Evolutionary conservation across 2,888 invertebrate species (phyloP), one percentile per base, ranked within the genome.

Genomic region (Argynnis bischoffii): DNA sequence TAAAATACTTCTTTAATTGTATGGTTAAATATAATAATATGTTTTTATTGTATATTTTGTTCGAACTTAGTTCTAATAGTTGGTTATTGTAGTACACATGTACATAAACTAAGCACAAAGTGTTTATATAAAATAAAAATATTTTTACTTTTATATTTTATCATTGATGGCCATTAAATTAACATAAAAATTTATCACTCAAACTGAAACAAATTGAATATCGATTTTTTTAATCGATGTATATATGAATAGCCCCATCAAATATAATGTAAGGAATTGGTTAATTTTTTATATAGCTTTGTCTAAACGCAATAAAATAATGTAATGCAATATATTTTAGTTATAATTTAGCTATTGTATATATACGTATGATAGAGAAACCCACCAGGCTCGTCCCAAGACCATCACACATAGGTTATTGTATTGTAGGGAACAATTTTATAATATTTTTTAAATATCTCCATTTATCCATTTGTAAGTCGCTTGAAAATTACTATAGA

Each of bases 11-110:
- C 16, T 21, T 35, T 51, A 61, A 31, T 5, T 31, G 11, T 26
- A 31, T 11, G 35, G 21, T 70, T 66, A 60, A 54, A 54, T 67
- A 21, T 55, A 64, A 18, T 15, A 48, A 46, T 26, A 59, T 51
- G 35, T 64, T 55, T 48, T 26, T 48, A 63, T 63, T 87, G 84
- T 88, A 86, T 87, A 86, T 88, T 85, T 85, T 75, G 85, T 82
- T 84, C 85, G 89, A 89, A 89, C 89, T 86, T 86, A 89, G 89
- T 89, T 89, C 89, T 85, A 35, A 63, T 63, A 64, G 50, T 74
- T 69, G 67, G 31, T 59, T 26, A 48, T 64, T 60, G 56, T 66
- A 66, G 55, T 72, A 75, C 72, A 69, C 65, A 56, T 75, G 73
- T 74, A 72, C 66, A 72, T 74, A 70, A 59, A 67, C 56, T 55